phyloP scores from a whole-genome alignment of 2,888 invertebrate genomes.

The Caradrina clavipalpis region DNA sequence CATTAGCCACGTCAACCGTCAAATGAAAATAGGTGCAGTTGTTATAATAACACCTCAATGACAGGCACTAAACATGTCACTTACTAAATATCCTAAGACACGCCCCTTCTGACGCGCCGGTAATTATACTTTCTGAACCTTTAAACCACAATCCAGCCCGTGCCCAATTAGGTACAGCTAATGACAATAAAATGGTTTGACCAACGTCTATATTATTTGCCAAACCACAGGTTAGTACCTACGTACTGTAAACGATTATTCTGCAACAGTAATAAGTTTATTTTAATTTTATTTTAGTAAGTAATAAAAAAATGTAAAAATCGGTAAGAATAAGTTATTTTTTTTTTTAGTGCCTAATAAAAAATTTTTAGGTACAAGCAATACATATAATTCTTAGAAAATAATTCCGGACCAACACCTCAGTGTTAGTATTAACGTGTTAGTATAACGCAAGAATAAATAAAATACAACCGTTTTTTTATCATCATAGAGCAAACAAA shows the following conservation, averaged over 20 bases:
- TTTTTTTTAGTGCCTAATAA: too few species aligned
- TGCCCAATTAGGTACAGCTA: slow-evolving; percentile 14
- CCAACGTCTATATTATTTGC: slow-evolving; percentile 13
- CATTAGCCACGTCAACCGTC: slow-evolving; percentile 12
- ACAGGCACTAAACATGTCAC: slow-evolving; percentile 13
- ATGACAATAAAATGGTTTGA: slow-evolving; percentile 31
- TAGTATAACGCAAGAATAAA: slow-evolving; percentile 13
- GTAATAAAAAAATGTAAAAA: too few species aligned
- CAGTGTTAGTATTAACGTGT: slow-evolving; percentile 31
- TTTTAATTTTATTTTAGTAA: too few species aligned
- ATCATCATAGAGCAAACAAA: background rate
- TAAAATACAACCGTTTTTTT: slow-evolving; percentile 16
- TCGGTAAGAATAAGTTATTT: too few species aligned
- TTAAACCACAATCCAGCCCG: slow-evolving; percentile 14
- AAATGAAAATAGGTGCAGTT: slow-evolving; percentile 9
- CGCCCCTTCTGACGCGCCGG: slow-evolving; percentile 15
- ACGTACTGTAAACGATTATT: slow-evolving; percentile 7
- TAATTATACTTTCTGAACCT: slow-evolving; percentile 10
- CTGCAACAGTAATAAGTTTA: slow-evolving; percentile 17
- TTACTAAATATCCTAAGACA: slow-evolving; percentile 41
- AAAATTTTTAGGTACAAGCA: background rate
- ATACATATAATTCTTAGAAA: slow-evolving; percentile 24
- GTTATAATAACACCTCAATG: slow-evolving; percentile 14
- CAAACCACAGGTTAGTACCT: slow-evolving; percentile 5
- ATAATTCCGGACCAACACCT: slow-evolving; percentile 25